Evolutionary conservation across 1,140 invertebrate genomes (phyloP), one percentile per base, ranked within the genome.

Genomic region (Plectrocnemia conspersa): DNA sequence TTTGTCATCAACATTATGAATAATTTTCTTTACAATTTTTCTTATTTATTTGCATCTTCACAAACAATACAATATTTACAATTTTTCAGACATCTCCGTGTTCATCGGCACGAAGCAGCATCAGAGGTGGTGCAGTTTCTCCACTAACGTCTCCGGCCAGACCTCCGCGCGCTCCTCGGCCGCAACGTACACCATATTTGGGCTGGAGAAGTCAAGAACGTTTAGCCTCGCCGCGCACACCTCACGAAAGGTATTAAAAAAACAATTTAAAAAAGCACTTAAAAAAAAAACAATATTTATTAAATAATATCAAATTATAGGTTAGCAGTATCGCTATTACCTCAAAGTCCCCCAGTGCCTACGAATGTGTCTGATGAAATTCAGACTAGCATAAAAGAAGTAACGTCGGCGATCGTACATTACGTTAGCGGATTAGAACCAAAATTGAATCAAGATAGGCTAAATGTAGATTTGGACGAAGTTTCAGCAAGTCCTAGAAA

Each of bases 361-460:
- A 16, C 55, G 9, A 73, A 68, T 56, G 83, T 83, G 16, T 81
- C 82, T 48, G 81, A 84, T 56, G 89, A 91, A 69, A 91, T 93
- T 62, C 87, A 90, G 63, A 84, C 86, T 56, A 91, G 88, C 49
- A 93, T 93, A 68, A 91, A 91, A 70, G 89, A 91, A 73, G 89
- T 93, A 24, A 92, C 90, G 25, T 91, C 89, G 58, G 90, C 90
- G n/a, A 93, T 93, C 61, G 89, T 91, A 35, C 88, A 92, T 69
- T 93, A 91, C 75, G 89, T 92, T 29, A 88, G 87, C 61, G 87
- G 86, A 33, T 78, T 84, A 56, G 82, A 84, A 66, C 77, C 77
- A 36, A 64, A 63, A 40, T 76, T 70, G 56, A 76, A 70, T 60
- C 75, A 70, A n/a, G 70, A 74, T 58, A 38, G 32, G 25, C 27